Evolutionary conservation across 1,140 invertebrate genomes (phyloP), one percentile per base, ranked within the genome.

Genomic region (Acyrthosiphon pisum): DNA sequence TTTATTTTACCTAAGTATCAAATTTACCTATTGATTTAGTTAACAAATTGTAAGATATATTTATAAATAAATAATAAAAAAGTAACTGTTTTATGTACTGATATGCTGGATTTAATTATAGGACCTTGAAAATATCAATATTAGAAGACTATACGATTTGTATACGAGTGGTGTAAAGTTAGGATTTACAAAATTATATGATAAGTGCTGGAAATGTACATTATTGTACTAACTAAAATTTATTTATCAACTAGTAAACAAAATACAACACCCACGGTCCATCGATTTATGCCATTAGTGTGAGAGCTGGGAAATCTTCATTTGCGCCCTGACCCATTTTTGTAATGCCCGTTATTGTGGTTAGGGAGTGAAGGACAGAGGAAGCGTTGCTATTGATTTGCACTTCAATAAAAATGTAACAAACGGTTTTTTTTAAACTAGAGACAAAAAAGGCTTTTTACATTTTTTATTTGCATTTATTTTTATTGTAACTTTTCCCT

Each of bases 401-500:
- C 89, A 90, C 89, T 90, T 68, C 56, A 90, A 90, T 68, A 68
- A 89, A 89, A 89, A 68, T 68, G 56, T 90, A 90, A 90, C 89
- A 56, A 68, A 90, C 53, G 89, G 35, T 90, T 76, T 76, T 68
- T 90, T 90, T 90, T n/a, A 26, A 60, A 30, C 56, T 68, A 68
- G 89, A 6, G 53, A 68, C 53, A 90, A 68, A 89, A 89, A 90
- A 68, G 26, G 1, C 9, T n/a, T 68, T 90, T 90, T 90, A 90
- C 53, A 68, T 90, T 90, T 90, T 37, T 90, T 90, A 60, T 90
- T 90, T 37, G 50, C 60, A 41, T 90, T 53, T 90, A 68, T 90
- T 44, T 89, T 60, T 90, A 68, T 44, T 44, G 56, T n/a, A 35
- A n/a, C 41, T 90, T 68, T 90, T 90, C 26, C 56, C 14, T 11